A percentile compares a stretch with the other conserved stretches of the same genome.
Conservation (phyloP, 1,140 invertebrate genomes). For the Diachasmimorpha longicaudata region DNA sequence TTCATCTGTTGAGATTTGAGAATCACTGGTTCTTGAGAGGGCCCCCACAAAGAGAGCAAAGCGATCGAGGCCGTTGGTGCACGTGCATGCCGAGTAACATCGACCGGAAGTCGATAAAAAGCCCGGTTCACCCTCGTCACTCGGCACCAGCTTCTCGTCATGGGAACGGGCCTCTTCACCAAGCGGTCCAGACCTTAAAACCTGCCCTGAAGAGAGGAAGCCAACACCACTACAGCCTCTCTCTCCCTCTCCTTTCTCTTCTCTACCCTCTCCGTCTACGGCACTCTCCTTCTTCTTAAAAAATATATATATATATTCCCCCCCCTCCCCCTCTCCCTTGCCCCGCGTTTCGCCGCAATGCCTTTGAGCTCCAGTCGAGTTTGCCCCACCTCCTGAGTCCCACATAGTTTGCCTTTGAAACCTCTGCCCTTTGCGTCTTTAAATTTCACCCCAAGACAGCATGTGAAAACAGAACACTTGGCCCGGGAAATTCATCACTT, state of each 20-base stretch:
- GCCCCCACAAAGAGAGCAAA: constrained; percentile 51
- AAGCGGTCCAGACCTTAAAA: constrained; percentile 28
- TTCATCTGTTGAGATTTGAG: constrained; percentile 41
- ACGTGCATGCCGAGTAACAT: constrained; percentile 59
- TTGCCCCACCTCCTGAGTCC: constrained; percentile 17
- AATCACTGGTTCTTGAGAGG: constrained; percentile 40
- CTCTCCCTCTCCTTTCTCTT: constrained; percentile 15
- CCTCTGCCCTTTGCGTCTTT: constrained; percentile 13
- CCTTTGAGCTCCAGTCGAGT: not conserved
- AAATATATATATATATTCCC: too few relatives aligned
- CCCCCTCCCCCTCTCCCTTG: too few relatives aligned
- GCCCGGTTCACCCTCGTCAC: constrained; percentile 61
- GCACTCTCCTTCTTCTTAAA: too few relatives aligned
- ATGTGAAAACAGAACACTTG: constrained; percentile 24
- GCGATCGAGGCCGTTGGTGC: constrained; percentile 40
- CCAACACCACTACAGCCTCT: not conserved
- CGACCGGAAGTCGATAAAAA: constrained; percentile 65
- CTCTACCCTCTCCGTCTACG: too few relatives aligned
- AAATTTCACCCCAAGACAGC: constrained; percentile 21
- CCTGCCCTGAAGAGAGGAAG: constrained; percentile 26
- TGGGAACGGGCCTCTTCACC: constrained; percentile 34
- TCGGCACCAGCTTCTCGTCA: constrained; percentile 47
- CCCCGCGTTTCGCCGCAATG: not conserved
- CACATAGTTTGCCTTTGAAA: constrained; percentile 22
- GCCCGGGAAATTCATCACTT: constrained; percentile 6